A percentile compares a stretch with the other conserved stretches of the same genome.
phyloP scores from a whole-genome alignment of 2,888 invertebrate species.

The Therioaphis trifolii region DNA sequence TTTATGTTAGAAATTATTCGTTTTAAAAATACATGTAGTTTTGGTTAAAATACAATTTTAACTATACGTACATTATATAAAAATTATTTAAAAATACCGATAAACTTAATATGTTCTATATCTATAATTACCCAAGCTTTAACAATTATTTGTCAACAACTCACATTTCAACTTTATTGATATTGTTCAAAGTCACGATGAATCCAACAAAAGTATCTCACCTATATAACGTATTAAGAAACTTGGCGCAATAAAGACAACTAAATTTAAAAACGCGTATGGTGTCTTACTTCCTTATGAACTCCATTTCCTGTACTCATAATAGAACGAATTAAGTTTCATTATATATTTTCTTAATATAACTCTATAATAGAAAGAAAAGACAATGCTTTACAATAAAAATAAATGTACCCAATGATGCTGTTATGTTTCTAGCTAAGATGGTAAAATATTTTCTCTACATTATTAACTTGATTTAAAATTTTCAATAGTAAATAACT shows the following conservation, averaged over 20 bases:
- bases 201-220: not conserved
- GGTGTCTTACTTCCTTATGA: slow-evolving; percentile 41
- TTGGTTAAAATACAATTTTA: too few species aligned
- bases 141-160: not conserved
- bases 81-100: too few species aligned
- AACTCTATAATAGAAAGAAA: not conserved
- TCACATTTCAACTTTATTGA: not conserved
- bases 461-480: too few species aligned
- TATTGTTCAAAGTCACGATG: too few species aligned
- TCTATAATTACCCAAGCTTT: not conserved
- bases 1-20: too few species aligned
- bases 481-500: too few species aligned
- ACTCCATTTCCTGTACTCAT: slow-evolving; percentile 30
- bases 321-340: slow-evolving; percentile 38
- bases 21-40: too few species aligned
- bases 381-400: not conserved
- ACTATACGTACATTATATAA: too few species aligned
- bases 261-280: slow-evolving; percentile 50
- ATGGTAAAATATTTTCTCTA: too few species aligned
- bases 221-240: slow-evolving; percentile 19
- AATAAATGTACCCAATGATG: not conserved
- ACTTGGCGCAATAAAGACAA: slow-evolving; percentile 40
- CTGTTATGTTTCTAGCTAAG: too few species aligned
- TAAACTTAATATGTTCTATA: too few species aligned
- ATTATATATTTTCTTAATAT: slow-evolving; percentile 5